Evolutionary conservation across 2,888 invertebrate species (phyloP).

Genomic region (Xanthia icteritia): DNA sequence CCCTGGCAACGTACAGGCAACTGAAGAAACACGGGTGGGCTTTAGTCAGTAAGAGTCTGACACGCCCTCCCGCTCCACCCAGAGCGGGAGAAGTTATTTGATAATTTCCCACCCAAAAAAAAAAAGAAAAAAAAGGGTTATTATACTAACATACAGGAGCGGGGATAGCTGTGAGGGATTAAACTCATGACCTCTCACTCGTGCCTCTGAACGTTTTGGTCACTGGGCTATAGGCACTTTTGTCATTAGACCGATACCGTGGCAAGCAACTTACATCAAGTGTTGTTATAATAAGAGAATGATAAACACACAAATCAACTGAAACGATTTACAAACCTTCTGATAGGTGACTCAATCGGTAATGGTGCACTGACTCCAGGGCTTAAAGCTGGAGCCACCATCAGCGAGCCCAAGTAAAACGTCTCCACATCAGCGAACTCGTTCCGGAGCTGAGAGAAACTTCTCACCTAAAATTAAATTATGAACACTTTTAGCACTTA

Average conservation of each 20-base stretch:
- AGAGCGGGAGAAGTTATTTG: too few relatives aligned
- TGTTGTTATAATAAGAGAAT: background rate
- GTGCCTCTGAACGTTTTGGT: too few relatives aligned
- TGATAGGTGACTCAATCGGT: conserved; percentile 86
- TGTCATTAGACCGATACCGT: too few relatives aligned
- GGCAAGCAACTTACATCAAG: too few relatives aligned
- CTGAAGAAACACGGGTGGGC: too few relatives aligned
- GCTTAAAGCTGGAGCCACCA: conserved; percentile 83
- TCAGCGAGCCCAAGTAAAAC: conserved; percentile 93
- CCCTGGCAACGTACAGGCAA: too few relatives aligned
- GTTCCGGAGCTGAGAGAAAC: conserved; percentile 97
- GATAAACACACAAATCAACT: background rate
- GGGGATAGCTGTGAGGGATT: background rate
- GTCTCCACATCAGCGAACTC: conserved; percentile 98
- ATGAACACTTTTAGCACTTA: background rate
- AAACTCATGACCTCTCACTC: background rate
- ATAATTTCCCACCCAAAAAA: too few relatives aligned
- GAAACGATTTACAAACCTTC: conserved; percentile 72
- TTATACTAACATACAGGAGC: background rate
- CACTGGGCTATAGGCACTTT: too few relatives aligned
- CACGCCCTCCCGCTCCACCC: too few relatives aligned
- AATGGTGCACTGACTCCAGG: conserved; percentile 85
- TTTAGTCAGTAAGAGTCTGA: too few relatives aligned
- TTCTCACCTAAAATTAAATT: conserved; percentile 92
- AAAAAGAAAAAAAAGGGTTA: too few relatives aligned